A percentile compares a stretch with the other conserved stretches of the same genome.
These are phyloP conservation scores for Paramuricea clavata DNA, from an alignment of 92 coral and sea anemone species.

Conservation along the genomic window DNA sequence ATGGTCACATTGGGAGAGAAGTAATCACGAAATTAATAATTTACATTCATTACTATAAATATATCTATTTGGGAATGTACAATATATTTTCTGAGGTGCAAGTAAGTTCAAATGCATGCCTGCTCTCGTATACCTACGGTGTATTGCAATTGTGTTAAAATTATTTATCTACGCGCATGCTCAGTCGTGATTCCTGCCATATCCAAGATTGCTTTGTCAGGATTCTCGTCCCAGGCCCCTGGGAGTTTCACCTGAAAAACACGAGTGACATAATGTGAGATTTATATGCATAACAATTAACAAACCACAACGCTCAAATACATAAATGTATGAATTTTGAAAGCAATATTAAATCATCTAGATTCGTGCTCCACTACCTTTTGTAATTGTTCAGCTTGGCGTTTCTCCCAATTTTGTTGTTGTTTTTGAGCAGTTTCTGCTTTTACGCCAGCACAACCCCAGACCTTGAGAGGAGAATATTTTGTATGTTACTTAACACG, in stretches of 20 bases:
- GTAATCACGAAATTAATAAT: background rate
- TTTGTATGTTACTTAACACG: background rate
- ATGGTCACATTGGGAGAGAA: background rate
- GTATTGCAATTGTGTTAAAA: background rate
- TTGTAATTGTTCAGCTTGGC: conserved; percentile 89
- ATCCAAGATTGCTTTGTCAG: conserved; percentile 86
- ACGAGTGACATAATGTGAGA: background rate
- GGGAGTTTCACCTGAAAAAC: conserved; percentile 85
- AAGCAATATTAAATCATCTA: background rate
- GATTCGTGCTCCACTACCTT: conserved; percentile 65
- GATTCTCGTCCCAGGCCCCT: conserved; percentile 94
- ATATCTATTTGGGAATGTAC: background rate
- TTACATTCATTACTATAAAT: background rate
- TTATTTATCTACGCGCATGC: conserved; percentile 75
- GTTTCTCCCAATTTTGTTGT: conserved; percentile 90
- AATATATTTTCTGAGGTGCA: background rate
- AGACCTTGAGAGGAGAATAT: conserved; percentile 68
- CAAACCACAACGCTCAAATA: background rate
- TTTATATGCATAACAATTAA: background rate
- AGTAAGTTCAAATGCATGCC: background rate
- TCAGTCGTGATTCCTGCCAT: conserved; percentile 89
- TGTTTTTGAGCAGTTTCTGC: conserved; percentile 77
- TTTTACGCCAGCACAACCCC: conserved; percentile 87
- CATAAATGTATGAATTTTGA: background rate
- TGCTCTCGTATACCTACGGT: background rate